Conservation (phyloP, 2,888 invertebrate species). For the Drosophila pseudotakahashii region DNA sequence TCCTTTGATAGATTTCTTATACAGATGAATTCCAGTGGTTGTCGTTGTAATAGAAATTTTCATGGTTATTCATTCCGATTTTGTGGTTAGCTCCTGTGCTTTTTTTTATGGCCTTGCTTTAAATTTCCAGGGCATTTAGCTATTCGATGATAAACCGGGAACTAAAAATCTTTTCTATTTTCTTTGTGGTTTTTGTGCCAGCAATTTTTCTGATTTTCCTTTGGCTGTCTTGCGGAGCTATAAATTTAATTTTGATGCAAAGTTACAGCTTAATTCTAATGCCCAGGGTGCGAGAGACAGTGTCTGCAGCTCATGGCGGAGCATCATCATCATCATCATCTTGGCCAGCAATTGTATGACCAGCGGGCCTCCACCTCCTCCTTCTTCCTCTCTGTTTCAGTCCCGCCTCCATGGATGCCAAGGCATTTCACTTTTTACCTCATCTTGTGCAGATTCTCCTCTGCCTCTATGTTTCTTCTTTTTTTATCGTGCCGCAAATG, state of each 20-base stretch:
- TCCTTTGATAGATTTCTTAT: not conserved
- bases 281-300: conserved; percentile 41
- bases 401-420: conserved; percentile 16
- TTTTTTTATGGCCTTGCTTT: not conserved
- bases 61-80: not conserved
- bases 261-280: conserved; percentile 79
- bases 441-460: conserved; percentile 22
- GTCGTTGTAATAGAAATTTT: not conserved
- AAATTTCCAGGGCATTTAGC: conserved; percentile 19
- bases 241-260: conserved; percentile 79
- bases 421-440: conserved; percentile 73
- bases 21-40: not conserved
- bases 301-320: conserved; percentile 22
- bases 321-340: conserved; percentile 40
- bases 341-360: conserved; percentile 65
- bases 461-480: not conserved
- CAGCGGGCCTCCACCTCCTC: conserved; percentile 48
- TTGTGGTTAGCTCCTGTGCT: not conserved
- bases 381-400: not conserved
- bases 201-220: conserved; percentile 52
- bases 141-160: not conserved
- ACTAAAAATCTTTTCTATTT: conserved; percentile 14
- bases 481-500: conserved; percentile 72
- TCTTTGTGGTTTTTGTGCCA: conserved; percentile 27
- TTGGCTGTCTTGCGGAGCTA: conserved; percentile 49